These are phyloP conservation scores for Strix uralensis DNA, from an alignment of 2,113 vertebrate genomes.

Conservation along the genomic window DNA sequence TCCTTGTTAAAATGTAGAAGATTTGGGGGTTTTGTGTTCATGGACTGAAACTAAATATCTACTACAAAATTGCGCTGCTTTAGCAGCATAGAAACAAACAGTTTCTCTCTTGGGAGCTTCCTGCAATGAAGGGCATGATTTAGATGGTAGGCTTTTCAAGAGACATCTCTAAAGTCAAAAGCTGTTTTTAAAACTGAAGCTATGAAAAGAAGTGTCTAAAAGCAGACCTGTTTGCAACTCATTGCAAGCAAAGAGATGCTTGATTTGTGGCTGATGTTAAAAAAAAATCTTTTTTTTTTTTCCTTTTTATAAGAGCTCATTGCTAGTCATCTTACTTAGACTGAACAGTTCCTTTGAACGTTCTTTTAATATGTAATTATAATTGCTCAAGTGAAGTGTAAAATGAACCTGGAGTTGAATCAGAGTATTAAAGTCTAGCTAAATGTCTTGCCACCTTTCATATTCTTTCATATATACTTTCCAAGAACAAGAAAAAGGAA, in stretches of 20 bases:
- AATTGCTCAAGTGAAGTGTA: neutral
- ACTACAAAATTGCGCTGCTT: neutral
- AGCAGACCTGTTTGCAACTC: neutral
- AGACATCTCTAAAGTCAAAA: neutral
- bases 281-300: accelerated
- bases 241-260: neutral
- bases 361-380: neutral
- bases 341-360: neutral
- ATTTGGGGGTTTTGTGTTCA: accelerated
- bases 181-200: neutral
- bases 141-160: neutral
- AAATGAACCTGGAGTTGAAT: neutral
- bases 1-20: neutral
- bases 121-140: neutral
- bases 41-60: neutral
- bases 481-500: neutral
- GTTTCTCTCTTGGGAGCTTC: neutral
- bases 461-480: neutral
- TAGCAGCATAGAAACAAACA: neutral
- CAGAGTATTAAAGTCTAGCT: neutral
- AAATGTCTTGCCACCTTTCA: neutral
- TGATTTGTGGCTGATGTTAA: neutral
- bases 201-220: neutral
- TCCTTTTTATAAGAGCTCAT: neutral
- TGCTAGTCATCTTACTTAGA: neutral